Base-by-base conservation (phyloP, 2,888 invertebrate genomes). In the Ichneumoninae sp. region DNA sequence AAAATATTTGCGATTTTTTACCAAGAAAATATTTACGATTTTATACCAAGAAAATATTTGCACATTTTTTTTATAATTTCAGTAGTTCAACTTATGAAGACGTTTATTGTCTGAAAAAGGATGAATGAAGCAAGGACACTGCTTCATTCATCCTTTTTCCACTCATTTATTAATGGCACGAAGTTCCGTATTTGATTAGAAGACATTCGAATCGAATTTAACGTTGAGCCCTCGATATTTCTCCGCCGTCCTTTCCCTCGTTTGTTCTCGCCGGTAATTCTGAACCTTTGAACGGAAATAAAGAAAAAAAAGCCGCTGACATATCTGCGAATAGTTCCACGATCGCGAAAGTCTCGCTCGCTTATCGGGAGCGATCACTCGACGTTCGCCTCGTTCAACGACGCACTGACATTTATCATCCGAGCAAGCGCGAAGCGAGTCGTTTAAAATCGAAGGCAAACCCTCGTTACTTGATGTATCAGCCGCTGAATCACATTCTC, bases 341-440 rank as follows among this genome's bases (percentile, higher is more conserved):
- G 72, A 72, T 72, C 16, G 57, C 19, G 6, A 36, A 26, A 22
- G 26, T 57, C 71, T 57, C 60, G 60, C 52, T 54, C 19, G 54
- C 54, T 54, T 54, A 40, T 22, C 36, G 57, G 54, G 10, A 16
- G 10, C 6, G 54, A 52, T 26, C 10, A 1, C 57, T 19, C 60
- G 60, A 5, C 57, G 13, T 60, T 26, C 57, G 26, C 44, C 30
- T 70, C 74, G 50, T 66, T 60, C 77, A 68, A 60, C 36, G 68
- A 79, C 54, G 60, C 60, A 47, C 69, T 60, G 79, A 79, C 83
- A 60, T 79, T 75, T 70, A 79, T 70, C 65, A 52, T 40, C 62
- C 47, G 47, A 79, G 74, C 79, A 62, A 74, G 72, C 50, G 26
- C 50, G 60, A 70, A 16, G 47, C 30, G 57, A 78, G 60, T 62